These are phyloP conservation scores for Drosophila insularis DNA, from an alignment of 1,140 invertebrate genomes.

Conservation along the genomic window DNA sequence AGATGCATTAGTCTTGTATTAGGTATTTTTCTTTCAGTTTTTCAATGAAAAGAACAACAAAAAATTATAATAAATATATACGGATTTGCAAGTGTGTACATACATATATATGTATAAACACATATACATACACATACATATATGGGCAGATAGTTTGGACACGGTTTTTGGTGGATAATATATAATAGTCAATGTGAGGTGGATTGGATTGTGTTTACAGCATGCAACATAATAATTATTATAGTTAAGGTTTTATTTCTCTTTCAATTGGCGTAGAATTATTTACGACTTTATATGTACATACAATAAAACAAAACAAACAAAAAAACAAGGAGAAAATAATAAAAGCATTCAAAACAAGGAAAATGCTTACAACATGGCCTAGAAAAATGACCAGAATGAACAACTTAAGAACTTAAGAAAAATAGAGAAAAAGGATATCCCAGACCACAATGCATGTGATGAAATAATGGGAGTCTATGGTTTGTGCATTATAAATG, in stretches of 20 bases:
- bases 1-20: not conserved
- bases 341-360: constrained; percentile 24
- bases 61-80: not conserved
- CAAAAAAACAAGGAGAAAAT: no score
- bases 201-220: constrained; percentile 19
- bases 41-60: not conserved
- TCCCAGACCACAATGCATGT: not conserved
- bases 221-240: constrained; percentile 4
- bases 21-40: not conserved
- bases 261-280: constrained; percentile 49
- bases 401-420: not conserved
- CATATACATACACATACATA: not conserved
- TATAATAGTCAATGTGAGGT: not conserved
- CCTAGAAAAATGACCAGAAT: not conserved
- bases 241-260: constrained; percentile 25
- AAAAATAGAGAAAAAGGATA: not conserved
- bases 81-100: not conserved
- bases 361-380: constrained; percentile 25
- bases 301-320: constrained; percentile 53
- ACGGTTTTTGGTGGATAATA: not conserved
- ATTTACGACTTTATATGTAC: constrained; percentile 61
- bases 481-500: constrained; percentile 3
- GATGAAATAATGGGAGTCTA: not conserved
- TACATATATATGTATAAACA: not conserved
- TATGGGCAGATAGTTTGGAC: not conserved